Conservation (phyloP, 1,140 invertebrate species). For the Batillaria attramentaria region DNA sequence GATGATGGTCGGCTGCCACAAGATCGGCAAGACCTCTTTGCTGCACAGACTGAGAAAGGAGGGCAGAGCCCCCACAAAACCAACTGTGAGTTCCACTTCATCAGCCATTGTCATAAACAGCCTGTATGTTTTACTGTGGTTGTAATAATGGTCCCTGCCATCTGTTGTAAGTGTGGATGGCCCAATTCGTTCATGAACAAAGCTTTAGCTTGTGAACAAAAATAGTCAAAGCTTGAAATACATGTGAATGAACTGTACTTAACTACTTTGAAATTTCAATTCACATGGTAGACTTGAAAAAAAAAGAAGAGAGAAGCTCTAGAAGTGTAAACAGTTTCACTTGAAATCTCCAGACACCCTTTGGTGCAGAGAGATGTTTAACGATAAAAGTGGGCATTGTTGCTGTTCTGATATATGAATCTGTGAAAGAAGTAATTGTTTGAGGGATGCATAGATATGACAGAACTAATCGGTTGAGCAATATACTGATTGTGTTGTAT, state of each 20-base stretch:
- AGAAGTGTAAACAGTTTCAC: not conserved
- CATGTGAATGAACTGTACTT: too few relatives aligned
- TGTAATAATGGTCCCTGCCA: too few relatives aligned
- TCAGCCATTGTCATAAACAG: not conserved
- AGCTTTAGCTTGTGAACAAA: not conserved
- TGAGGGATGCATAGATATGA: too few relatives aligned
- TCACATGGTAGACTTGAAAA: too few relatives aligned
- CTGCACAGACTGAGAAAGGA: constrained; percentile 90
- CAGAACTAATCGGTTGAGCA: too few relatives aligned
- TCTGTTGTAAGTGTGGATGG: too few relatives aligned
- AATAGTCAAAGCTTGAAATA: not conserved
- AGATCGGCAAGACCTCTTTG: constrained; percentile 94
- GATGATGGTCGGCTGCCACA: constrained; percentile 97
- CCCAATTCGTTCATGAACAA: not conserved
- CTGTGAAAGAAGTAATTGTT: not conserved
- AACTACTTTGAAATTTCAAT: too few relatives aligned
- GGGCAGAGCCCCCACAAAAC: constrained; percentile 73
- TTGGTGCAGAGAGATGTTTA: not conserved
- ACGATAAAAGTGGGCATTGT: not conserved
- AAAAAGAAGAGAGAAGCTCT: not conserved
- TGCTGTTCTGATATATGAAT: not conserved
- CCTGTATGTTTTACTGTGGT: too few relatives aligned
- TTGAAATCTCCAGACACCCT: not conserved
- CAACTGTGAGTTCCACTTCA: constrained; percentile 37
- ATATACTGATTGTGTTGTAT: too few relatives aligned